phyloP scores from a whole-genome alignment of 2,797 vertebrate species.

The Hemitrygon akajei region DNA sequence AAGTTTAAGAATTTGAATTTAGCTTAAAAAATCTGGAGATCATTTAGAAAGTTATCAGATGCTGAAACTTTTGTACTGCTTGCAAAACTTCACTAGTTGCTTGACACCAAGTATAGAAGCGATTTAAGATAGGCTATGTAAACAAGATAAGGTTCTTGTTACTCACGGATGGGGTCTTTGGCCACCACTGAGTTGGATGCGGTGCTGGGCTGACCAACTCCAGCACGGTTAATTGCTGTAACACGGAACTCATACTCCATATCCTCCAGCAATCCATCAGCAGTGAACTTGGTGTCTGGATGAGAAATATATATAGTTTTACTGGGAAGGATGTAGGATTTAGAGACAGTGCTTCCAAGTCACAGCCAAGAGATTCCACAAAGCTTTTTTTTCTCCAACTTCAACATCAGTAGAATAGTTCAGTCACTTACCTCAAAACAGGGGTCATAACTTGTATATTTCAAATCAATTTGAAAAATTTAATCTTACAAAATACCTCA shows the following conservation, averaged over 20 bases:
- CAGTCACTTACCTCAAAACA: not conserved
- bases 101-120: too few relatives aligned
- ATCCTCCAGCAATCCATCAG: constrained; percentile 53
- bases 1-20: not conserved
- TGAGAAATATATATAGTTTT: not conserved
- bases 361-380: not conserved
- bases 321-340: not conserved
- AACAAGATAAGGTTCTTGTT: not conserved
- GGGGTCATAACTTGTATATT: not conserved
- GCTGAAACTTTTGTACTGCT: not conserved
- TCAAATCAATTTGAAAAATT: not conserved
- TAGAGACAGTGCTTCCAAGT: not conserved
- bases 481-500: not conserved
- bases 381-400: not conserved
- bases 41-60: not conserved
- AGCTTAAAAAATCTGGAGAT: not conserved
- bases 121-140: too few relatives aligned
- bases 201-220: constrained; percentile 50
- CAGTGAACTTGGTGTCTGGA: constrained; percentile 50
- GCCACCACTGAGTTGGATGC: constrained; percentile 50
- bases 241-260: constrained; percentile 59
- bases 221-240: constrained; percentile 54
- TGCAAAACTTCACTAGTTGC: not conserved
- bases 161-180: constrained; percentile 56
- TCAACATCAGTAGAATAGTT: not conserved